These are phyloP conservation scores for Terebella lapidaria DNA, from an alignment of 2,888 invertebrate genomes.

Conservation along the genomic window DNA sequence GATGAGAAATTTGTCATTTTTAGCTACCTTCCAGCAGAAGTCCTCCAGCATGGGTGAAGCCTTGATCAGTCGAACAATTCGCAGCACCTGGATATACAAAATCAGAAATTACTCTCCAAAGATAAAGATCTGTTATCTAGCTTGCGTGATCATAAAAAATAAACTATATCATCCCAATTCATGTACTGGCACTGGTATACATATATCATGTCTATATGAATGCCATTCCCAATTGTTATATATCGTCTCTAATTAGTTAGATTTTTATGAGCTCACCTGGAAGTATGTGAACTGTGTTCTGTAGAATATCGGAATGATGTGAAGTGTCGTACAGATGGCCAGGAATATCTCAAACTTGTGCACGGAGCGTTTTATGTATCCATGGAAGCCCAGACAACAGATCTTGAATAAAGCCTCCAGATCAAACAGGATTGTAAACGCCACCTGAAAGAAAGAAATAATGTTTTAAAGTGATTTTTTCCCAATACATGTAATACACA, in stretches of 20 bases:
- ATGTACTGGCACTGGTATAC: no score
- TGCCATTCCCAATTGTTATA: no score
- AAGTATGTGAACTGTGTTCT: constrained; percentile 90
- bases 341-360: constrained; percentile 95
- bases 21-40: constrained; percentile 64
- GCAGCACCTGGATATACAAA: constrained; percentile 68
- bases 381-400: constrained; percentile 91
- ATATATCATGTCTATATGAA: no score
- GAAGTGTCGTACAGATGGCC: constrained; percentile 87
- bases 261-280: no score
- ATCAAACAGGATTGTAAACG: constrained; percentile 90
- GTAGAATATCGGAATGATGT: constrained; percentile 82
- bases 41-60: constrained; percentile 98
- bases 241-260: no score
- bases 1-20: not conserved
- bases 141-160: no score
- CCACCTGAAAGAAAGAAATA: constrained; percentile 60
- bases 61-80: constrained; percentile 92
- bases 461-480: no score
- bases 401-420: constrained; percentile 94
- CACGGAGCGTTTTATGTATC: constrained; percentile 91
- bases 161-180: no score
- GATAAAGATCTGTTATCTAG: no score
- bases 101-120: no score
- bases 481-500: not conserved